A percentile compares a stretch with the other conserved stretches of the same genome.
These are phyloP conservation scores for Ennomos erosarius DNA, from an alignment of 2,888 invertebrate species.

Conservation along the genomic window DNA sequence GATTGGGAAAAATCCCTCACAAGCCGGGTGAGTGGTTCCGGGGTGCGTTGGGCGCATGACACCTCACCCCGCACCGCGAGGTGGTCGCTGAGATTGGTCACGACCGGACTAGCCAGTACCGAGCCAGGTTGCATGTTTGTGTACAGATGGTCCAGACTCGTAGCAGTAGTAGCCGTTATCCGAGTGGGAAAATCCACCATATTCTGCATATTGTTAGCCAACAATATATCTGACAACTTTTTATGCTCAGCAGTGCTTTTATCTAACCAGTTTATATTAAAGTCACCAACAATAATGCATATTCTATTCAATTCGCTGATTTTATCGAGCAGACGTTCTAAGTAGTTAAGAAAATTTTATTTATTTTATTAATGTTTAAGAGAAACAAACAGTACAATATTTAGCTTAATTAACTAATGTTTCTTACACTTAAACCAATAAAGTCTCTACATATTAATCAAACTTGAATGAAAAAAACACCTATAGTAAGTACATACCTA, in stretches of 20 bases:
- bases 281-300: constrained; percentile 21
- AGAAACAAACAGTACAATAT: no score
- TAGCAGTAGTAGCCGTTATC: background rate
- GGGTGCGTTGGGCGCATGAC: no score
- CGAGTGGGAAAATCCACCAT: constrained; percentile 14
- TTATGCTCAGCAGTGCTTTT: background rate
- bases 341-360: constrained; percentile 4
- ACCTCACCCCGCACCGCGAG: background rate
- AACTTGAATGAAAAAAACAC: no score
- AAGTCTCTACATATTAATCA: no score
- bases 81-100: background rate
- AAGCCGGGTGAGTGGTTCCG: no score
- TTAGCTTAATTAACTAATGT: no score
- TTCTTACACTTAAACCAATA: no score
- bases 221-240: constrained; percentile 11
- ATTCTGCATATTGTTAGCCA: constrained; percentile 8
- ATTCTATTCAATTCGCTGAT: constrained; percentile 1
- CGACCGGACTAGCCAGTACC: background rate
- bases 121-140: background rate
- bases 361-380: no score
- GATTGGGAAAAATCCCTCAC: no score
- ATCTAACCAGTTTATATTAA: constrained; percentile 9
- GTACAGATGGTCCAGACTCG: constrained; percentile 7
- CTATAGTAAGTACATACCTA: no score
- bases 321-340: constrained; percentile 21